Percentiles rank a stretch among this genome's conserved stretches.
Evolutionary conservation across 2,113 vertebrate genomes (phyloP).

Genomic region (Zeus faber): DNA sequence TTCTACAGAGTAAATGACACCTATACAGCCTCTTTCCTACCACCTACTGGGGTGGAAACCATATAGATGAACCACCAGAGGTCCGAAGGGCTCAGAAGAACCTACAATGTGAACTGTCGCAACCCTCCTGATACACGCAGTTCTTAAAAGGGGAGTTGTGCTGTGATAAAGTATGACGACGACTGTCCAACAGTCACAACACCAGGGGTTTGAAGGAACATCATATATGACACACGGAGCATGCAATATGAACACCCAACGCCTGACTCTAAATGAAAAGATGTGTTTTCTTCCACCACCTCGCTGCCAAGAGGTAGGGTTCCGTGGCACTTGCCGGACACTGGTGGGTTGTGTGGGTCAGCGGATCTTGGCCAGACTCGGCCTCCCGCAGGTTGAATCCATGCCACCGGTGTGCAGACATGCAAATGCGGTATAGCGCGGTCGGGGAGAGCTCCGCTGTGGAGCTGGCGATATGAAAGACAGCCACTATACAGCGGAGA

Average conservation of each 20-base stretch:
- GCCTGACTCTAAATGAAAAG: constrained; percentile 23
- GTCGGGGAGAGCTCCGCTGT: constrained; percentile 52
- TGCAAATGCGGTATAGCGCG: constrained; percentile 53
- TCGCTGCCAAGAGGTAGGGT: constrained; percentile 28
- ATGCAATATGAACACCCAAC: constrained; percentile 11
- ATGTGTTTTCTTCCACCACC: constrained; percentile 29
- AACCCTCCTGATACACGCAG: too few species aligned
- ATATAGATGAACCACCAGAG: too few species aligned
- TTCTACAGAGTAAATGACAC: too few species aligned
- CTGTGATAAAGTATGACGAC: too few species aligned
- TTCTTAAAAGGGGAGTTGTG: too few species aligned
- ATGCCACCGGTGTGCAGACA: constrained; percentile 43
- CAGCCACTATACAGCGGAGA: constrained; percentile 37
- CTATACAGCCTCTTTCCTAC: too few species aligned
- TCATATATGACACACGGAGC: constrained; percentile 8
- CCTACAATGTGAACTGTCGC: too few species aligned
- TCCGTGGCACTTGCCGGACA: constrained; percentile 37
- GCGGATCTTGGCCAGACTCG: constrained; percentile 54
- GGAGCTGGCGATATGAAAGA: constrained; percentile 44
- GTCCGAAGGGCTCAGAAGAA: too few species aligned
- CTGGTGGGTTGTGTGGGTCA: constrained; percentile 54
- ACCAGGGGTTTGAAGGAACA: too few species aligned
- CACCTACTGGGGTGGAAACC: too few species aligned
- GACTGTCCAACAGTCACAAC: too few species aligned
- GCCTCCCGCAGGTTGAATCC: constrained; percentile 45